Conservation (phyloP, 2,888 invertebrate species). For the Bimastos eiseni region DNA sequence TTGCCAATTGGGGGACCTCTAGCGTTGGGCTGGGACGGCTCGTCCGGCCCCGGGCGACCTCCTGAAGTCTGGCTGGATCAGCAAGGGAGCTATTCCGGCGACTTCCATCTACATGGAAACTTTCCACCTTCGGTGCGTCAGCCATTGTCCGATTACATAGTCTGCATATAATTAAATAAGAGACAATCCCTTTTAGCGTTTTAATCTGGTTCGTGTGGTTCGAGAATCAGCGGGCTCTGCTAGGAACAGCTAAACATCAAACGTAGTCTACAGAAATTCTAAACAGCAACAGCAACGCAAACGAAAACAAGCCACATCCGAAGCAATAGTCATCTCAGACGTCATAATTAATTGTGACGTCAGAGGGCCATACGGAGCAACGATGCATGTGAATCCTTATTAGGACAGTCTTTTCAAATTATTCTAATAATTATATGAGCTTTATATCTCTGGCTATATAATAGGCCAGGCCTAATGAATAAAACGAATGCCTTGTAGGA, state of each 20-base stretch:
- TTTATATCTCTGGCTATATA: too few relatives aligned
- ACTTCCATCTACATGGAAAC: background rate
- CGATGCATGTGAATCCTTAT: background rate
- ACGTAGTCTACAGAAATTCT: background rate
- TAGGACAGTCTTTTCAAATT: too few relatives aligned
- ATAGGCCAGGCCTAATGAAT: too few relatives aligned
- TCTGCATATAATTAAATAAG: background rate
- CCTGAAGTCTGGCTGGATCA: background rate
- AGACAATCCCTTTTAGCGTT: background rate
- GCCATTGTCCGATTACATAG: background rate
- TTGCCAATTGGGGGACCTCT: background rate
- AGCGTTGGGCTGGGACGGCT: background rate
- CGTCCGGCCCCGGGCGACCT: background rate
- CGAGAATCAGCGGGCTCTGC: background rate
- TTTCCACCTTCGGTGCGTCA: background rate
- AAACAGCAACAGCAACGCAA: too few relatives aligned
- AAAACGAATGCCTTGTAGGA: too few relatives aligned
- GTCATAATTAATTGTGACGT: background rate
- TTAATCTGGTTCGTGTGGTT: background rate
- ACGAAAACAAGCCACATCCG: background rate
- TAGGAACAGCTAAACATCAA: background rate
- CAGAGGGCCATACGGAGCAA: background rate
- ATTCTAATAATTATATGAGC: too few relatives aligned
- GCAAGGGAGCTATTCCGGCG: background rate
- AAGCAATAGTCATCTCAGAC: background rate